Evolutionary conservation across 1,140 invertebrate genomes (phyloP).

Genomic region (Melitaea cinxia): DNA sequence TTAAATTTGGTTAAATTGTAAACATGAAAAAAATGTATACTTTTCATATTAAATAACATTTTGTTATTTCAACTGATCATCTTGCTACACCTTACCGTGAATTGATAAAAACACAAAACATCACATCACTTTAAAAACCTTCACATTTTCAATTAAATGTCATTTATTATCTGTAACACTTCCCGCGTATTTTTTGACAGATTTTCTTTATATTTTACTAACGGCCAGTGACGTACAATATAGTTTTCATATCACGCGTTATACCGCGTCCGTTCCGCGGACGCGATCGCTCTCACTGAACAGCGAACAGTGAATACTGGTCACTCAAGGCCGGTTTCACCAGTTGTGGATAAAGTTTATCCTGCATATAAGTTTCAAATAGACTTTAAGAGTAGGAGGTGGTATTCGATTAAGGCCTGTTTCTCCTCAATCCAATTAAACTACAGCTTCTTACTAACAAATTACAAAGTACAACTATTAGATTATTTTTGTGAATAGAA

Average conservation of each 20-base stretch:
- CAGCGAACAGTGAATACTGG: constrained; percentile 48
- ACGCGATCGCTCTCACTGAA: constrained; percentile 52
- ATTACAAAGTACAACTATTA: too few relatives aligned
- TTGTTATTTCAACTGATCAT: not conserved
- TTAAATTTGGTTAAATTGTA: not conserved
- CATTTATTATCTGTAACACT: constrained; percentile 10
- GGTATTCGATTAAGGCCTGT: too few relatives aligned
- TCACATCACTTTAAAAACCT: not conserved
- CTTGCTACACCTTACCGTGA: constrained; percentile 1
- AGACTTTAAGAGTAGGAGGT: too few relatives aligned
- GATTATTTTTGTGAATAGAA: too few relatives aligned
- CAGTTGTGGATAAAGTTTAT: too few relatives aligned
- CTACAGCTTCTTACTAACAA: too few relatives aligned
- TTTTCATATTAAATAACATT: not conserved
- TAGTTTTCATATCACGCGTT: constrained; percentile 37
- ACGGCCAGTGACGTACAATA: constrained; percentile 17
- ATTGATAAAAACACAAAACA: not conserved
- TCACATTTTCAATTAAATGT: not conserved
- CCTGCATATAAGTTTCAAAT: too few relatives aligned
- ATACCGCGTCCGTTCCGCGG: constrained; percentile 52
- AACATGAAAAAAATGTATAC: not conserved
- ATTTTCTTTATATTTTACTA: not conserved
- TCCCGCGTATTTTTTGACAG: constrained; percentile 24
- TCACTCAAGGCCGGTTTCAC: too few relatives aligned
- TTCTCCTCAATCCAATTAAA: too few relatives aligned